Base-by-base conservation (phyloP, 2,888 invertebrate genomes). In the Aquatica leii region DNA sequence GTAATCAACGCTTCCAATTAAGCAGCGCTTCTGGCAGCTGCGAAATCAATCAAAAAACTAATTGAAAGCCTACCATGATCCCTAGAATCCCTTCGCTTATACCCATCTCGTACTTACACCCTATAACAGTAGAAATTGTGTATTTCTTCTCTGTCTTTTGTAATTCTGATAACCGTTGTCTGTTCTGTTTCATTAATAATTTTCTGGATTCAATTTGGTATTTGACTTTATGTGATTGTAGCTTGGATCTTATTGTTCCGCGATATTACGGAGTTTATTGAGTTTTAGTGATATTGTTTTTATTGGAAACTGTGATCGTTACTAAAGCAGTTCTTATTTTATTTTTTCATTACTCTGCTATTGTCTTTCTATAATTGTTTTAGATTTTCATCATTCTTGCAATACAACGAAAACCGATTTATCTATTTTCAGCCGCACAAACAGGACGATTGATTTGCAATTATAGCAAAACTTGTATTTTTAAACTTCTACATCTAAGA, bases 1-100 rank as follows among this genome's bases (percentile, higher is more conserved):
- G 79, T 79, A 81, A 81, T 81, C 81, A 80, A 80, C 80, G 80
- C 78, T 79, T 78, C 78, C 81, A 80, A 81, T 81, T 81, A 81
- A 80, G 77, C 76, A 75, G 73, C 77, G 76, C 78, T 77, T 76
- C 79, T 78, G 77, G 78, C 77, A 78, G 78, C 79, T 77, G 77
- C 78, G 76, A 78, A 80, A 80, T 80, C 80, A 80, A 81, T 81
- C 79, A 81, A 80, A 81, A 81, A 81, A 80, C 79, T 80, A 81
- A 81, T 81, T 81, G 80, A 81, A 81, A 80, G 79, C 79, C 78
- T 77, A 77, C 78, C 76, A 74, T 77, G 78, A 78, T 76, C 78
- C 77, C 75, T 73, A 71, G 75, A 79, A 78, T 78, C 78, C 77
- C 76, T 74, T 74, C 73, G 71, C 66, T 69, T 67, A 67, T 66